Base-by-base conservation (phyloP, 2,888 invertebrate species). In the Machimus atricapillus region DNA sequence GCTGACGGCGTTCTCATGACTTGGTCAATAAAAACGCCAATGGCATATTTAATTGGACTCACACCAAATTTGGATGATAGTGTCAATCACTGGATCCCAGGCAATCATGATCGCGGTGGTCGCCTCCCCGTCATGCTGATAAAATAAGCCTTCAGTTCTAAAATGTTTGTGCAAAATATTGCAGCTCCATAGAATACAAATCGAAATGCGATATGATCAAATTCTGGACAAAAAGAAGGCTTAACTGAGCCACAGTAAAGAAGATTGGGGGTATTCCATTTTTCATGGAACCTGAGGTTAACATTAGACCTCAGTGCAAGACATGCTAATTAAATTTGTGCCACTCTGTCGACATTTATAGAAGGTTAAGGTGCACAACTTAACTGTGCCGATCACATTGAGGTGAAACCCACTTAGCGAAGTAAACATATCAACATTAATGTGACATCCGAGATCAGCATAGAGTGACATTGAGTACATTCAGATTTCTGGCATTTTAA, bases 41-140 rank as follows among this genome's bases (percentile, higher is more conserved):
- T 78, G 46, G 40, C 37, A 43, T 43, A 43, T 40, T 43, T 78
- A 43, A 78, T 40, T 46, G 78, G 78, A 27, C 14, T 23, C 23
- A 78, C 40, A n/a, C 43, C 43, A 78, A 78, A 78, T 78, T 78
- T 40, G 78, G 40, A 78, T 19, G 66, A 66, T 66, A 66, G 66
- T 66, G 66, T 66, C 66, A 66, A 66, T 66, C 66, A 66, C 66
- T 66, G 66, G 66, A 23, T 66, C 66, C 27, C 6, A 23, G 27
- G 8, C 27, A 27, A 66, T n/a, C 9, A 9, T 8, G 27, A 66
- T 66, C 66, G 23, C 23, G 3, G 27, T 56, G 56, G 12, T 66
- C 66, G 27, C 7, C 9, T 1, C 14, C 2, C 4, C 16, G n/a
- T 52, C 7, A 8, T 52, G 66, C 3, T 66, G 66, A 27, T 1